phyloP scores from a whole-genome alignment of 2,888 invertebrate species.

The Epiperipatus broadwayi region DNA sequence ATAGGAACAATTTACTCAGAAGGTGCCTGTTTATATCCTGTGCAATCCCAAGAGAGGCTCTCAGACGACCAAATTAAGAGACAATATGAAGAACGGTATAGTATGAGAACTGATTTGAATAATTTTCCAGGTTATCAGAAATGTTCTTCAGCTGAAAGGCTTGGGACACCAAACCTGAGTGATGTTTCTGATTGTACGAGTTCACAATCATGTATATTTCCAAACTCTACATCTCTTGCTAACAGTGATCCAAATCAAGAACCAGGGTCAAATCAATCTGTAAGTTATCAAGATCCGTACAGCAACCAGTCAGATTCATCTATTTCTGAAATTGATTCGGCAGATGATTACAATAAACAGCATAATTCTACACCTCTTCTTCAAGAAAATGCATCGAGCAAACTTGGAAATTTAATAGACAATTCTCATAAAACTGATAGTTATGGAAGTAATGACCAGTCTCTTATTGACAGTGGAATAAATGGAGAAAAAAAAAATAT shows the following conservation, averaged over 20 bases:
- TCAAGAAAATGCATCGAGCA: no score
- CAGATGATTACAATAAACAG: no score
- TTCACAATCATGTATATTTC: neutral
- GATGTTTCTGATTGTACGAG: neutral
- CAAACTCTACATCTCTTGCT: neutral
- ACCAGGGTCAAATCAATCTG: conserved; percentile 11
- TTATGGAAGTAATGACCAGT: no score
- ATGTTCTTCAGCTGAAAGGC: neutral
- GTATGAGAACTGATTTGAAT: conserved; percentile 12
- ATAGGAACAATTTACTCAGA: neutral
- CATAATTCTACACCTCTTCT: no score
- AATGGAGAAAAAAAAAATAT: no score
- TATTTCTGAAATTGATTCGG: conserved; percentile 27
- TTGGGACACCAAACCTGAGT: neutral
- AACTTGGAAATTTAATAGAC: no score
- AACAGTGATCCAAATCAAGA: neutral
- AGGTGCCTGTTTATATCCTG: conserved; percentile 13
- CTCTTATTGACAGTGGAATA: no score
- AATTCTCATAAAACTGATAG: no score
- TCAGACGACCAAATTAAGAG: conserved; percentile 1
- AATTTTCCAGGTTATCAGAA: conserved; percentile 9
- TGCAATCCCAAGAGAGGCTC: conserved; percentile 10
- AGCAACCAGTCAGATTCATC: conserved; percentile 28
- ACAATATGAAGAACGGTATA: conserved; percentile 10
- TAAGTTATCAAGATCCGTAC: conserved; percentile 21